Percentiles rank a stretch among this genome's conserved stretches.
Conservation (phyloP, 2,113 vertebrate genomes). For the Amblyornis subalaris region DNA sequence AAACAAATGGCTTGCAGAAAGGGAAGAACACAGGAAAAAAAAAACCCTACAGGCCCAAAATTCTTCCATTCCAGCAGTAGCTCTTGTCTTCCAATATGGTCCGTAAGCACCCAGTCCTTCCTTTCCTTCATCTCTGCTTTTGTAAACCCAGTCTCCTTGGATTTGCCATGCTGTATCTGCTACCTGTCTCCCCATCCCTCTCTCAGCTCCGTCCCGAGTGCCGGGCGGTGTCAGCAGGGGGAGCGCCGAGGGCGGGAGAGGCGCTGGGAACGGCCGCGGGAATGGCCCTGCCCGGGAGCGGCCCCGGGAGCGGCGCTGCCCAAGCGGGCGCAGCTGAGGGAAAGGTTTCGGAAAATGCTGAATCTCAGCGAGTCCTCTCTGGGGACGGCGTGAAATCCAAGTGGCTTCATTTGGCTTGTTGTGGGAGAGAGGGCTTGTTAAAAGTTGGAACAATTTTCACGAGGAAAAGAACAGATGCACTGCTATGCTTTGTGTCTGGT, state of each 20-base stretch:
- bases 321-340: rapidly evolving
- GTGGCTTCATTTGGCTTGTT: not conserved
- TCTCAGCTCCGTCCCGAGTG: rapidly evolving
- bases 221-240: not conserved
- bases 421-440: not conserved
- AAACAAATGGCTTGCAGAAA: not conserved
- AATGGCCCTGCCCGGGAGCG: rapidly evolving
- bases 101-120: not conserved
- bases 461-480: not conserved
- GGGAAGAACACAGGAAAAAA: not conserved
- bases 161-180: rapidly evolving
- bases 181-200: rapidly evolving
- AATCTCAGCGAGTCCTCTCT: rapidly evolving
- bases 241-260: not conserved
- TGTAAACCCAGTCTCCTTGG: rapidly evolving
- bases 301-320: not conserved
- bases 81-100: not conserved
- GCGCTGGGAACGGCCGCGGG: no score
- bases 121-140: not conserved
- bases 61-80: not conserved
- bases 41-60: rapidly evolving
- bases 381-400: rapidly evolving
- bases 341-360: rapidly evolving
- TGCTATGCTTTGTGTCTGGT: rapidly evolving
- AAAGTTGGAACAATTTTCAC: not conserved